Evolutionary conservation across 2,888 invertebrate genomes (phyloP), one percentile per base, ranked within the genome.

Genomic region (Apeira syringaria): DNA sequence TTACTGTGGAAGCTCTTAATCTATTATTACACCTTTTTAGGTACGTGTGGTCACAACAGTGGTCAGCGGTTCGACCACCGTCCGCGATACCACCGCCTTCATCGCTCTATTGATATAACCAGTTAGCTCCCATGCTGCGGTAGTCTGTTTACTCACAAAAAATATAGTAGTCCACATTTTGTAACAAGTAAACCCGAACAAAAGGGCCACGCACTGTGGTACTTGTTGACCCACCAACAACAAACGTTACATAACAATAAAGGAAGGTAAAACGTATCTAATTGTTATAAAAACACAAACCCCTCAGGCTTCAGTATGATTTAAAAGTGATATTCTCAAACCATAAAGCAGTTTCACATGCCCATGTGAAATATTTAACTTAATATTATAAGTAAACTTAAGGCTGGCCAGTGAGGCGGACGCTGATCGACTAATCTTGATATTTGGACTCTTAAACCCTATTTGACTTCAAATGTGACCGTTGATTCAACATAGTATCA

Each of bases 311-410:
- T 73, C 73, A 75, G 81, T 75, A 82, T 80, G 84, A 84, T 84
- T 85, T 85, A 79, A 81, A 84, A 85, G 84, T 83, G 80, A 87
- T 88, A 87, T 87, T 87, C 82, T 83, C 81, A 76, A 82, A 74
- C 83, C 85, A 85, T 88, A 87, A 88, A 87, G 84, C 77, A 80
- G 84, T 85, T 88, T 89, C 88, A 87, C 89, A 78, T 76, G 73
- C 66, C 64, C 73, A 78, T 87, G 89, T 85, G 88, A 89, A 89
- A 89, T 88, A 87, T 88, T 87, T 89, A 86, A 79, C 84, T 80
- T 88, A 86, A 89, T 89, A 87, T 87, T 86, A 88, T 88, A 89
- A 83, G 89, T 88, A 86, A 89, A 89, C 88, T 79, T 80, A 74
- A 80, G 68, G 71, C 65, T 50, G 64, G 61, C 61, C 62, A 61